These are phyloP conservation scores for Euclidia mi DNA, from an alignment of 2,888 invertebrate genomes.

Conservation along the genomic window DNA sequence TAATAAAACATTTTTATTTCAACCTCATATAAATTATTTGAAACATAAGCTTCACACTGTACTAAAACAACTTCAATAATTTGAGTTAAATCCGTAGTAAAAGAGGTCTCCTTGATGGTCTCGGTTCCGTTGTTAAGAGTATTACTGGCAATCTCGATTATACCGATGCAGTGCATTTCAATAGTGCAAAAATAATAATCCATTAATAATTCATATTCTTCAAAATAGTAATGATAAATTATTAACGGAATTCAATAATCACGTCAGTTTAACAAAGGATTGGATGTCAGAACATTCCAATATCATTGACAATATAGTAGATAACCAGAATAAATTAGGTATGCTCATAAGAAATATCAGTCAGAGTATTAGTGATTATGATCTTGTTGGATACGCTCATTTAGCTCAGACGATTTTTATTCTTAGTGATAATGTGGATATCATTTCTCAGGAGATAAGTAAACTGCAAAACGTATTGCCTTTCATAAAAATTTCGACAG, in stretches of 20 bases:
- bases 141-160: constrained; percentile 18
- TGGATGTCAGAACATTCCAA: neutral
- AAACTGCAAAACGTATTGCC: neutral
- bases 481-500: neutral
- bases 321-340: neutral
- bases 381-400: neutral
- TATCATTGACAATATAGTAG: neutral
- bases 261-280: constrained; percentile 1
- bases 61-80: constrained; percentile 7
- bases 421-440: neutral
- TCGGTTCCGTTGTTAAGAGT: constrained; percentile 14
- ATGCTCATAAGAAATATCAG: neutral
- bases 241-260: neutral
- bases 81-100: constrained; percentile 11
- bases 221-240: constrained; percentile 13
- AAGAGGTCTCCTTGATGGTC: constrained; percentile 18
- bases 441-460: neutral
- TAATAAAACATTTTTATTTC: constrained; percentile 9
- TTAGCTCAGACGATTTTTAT: neutral
- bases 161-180: constrained; percentile 11
- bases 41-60: constrained; percentile 3
- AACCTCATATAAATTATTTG: constrained; percentile 12
- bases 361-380: neutral
- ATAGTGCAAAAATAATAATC: no score
- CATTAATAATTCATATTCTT: neutral